Evolutionary conservation across 2,797 vertebrate species (phyloP).

Genomic region (Benthosema pterotum): DNA sequence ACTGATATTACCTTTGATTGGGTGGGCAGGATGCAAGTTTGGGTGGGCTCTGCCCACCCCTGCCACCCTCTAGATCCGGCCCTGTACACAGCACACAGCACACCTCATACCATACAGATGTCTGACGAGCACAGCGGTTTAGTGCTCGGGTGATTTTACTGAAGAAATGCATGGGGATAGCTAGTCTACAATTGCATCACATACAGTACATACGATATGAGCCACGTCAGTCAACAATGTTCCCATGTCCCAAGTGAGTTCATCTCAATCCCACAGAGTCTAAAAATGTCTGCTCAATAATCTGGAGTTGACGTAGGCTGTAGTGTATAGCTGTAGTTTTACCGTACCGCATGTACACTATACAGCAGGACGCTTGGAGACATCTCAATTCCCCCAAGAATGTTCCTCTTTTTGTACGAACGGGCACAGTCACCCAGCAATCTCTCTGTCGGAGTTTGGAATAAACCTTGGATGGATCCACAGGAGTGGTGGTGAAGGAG

Average conservation of each 20-base stretch:
- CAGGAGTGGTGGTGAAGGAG: conserved; percentile 48
- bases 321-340: conserved; percentile 48
- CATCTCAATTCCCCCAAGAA: conserved; percentile 40
- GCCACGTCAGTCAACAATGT: conserved; percentile 53
- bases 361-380: no score
- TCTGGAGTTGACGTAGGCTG: conserved; percentile 27
- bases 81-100: neutral
- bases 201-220: conserved; percentile 42
- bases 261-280: conserved; percentile 21
- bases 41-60: no score
- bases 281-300: conserved; percentile 21
- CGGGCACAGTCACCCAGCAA: conserved; percentile 46
- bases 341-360: conserved; percentile 21
- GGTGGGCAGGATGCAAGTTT: no score
- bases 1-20: no score
- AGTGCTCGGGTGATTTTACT: conserved; percentile 52
- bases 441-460: conserved; percentile 39
- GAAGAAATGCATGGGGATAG: conserved; percentile 63
- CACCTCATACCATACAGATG: conserved; percentile 41
- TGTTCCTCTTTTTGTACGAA: conserved; percentile 46
- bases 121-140: conserved; percentile 53
- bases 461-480: conserved; percentile 47
- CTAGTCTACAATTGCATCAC: conserved; percentile 69
- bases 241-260: conserved; percentile 30
- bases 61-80: no score